Evolutionary conservation across 2,797 vertebrate species (phyloP).

Genomic region (Manis pentadactyla): DNA sequence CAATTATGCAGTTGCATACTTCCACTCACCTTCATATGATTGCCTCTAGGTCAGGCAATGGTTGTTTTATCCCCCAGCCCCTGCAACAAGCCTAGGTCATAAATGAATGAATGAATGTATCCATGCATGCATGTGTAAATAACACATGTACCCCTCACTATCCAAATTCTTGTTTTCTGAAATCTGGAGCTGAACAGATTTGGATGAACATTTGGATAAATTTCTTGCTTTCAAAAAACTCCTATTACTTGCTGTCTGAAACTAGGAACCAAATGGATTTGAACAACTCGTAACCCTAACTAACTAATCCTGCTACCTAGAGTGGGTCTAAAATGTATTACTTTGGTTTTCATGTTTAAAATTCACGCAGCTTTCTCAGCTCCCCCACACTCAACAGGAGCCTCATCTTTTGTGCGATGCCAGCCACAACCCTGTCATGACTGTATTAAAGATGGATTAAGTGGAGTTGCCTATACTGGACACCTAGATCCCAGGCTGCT

Average conservation of each 20-base stretch:
- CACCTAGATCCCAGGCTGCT: constrained; percentile 89
- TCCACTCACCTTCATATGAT: background rate
- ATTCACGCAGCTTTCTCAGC: background rate
- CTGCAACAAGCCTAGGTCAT: background rate
- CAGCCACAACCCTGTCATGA: background rate
- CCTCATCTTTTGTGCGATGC: background rate
- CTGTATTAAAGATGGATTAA: background rate
- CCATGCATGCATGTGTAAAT: background rate
- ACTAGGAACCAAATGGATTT: background rate
- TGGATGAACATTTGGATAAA: background rate
- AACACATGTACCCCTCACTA: background rate
- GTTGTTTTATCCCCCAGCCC: background rate
- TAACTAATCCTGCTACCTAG: background rate
- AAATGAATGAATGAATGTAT: background rate
- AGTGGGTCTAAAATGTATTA: background rate
- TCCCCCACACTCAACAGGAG: background rate
- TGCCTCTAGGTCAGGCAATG: background rate
- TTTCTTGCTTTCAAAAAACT: background rate
- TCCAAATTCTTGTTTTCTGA: background rate
- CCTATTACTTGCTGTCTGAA: background rate
- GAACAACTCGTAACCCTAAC: background rate
- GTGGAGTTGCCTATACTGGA: constrained; percentile 89
- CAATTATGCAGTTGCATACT: background rate
- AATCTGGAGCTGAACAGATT: background rate
- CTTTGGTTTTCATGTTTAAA: background rate